Evolutionary conservation across 2,888 invertebrate species (phyloP).

Genomic region (Lycophotia porphyrea): DNA sequence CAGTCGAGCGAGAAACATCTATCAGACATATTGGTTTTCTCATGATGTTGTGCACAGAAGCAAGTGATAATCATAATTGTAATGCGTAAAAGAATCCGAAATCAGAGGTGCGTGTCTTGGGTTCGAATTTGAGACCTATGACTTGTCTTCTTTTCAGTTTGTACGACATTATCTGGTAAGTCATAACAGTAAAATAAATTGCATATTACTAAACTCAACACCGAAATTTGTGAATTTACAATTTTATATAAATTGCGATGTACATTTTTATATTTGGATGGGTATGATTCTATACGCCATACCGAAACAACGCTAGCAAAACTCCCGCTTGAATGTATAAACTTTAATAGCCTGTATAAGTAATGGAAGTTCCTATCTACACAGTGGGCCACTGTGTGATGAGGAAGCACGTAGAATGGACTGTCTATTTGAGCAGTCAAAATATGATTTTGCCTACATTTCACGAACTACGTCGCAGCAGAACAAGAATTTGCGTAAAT

Average conservation of each 20-base stretch:
- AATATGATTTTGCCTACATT: constrained; percentile 29
- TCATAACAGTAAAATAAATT: background rate
- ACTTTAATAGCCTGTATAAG: constrained; percentile 28
- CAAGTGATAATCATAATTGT: no score
- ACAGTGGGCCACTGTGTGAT: constrained; percentile 24
- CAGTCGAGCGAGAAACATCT: background rate
- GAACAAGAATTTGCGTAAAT: constrained; percentile 24
- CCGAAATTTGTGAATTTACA: no score
- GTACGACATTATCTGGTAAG: background rate
- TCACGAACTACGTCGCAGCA: constrained; percentile 1
- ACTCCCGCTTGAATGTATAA: constrained; percentile 7
- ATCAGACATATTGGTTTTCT: background rate
- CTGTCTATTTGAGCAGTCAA: constrained; percentile 36
- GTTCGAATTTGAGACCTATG: no score
- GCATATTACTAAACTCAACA: background rate
- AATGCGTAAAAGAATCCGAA: no score
- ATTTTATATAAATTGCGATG: no score
- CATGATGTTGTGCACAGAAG: background rate
- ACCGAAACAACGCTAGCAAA: constrained; percentile 5
- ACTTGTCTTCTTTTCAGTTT: background rate
- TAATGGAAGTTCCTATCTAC: constrained; percentile 17
- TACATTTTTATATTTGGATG: background rate
- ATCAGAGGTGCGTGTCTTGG: no score
- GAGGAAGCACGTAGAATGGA: constrained; percentile 12
- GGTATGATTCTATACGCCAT: background rate